phyloP scores from a whole-genome alignment of 2,797 vertebrate genomes.

The Geotrypetes seraphini region DNA sequence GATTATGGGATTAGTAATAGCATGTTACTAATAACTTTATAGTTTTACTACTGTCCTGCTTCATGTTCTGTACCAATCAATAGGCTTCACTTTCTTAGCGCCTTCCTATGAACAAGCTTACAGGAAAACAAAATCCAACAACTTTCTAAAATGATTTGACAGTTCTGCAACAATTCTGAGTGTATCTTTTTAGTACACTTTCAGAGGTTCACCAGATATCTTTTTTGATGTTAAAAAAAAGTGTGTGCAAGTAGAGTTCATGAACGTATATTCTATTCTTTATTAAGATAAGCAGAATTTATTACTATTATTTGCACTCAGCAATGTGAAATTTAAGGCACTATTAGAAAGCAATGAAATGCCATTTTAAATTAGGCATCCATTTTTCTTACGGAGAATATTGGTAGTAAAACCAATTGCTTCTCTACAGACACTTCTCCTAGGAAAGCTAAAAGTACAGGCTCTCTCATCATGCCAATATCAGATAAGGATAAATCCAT shows the following conservation, averaged over 20 bases:
- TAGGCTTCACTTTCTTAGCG: no score
- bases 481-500: slow-evolving; percentile 22
- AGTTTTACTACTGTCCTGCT: no score
- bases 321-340: slow-evolving; percentile 4
- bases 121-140: no score
- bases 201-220: not conserved
- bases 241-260: no score
- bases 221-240: slow-evolving; percentile 1
- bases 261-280: not conserved
- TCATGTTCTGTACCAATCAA: no score
- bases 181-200: not conserved
- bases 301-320: slow-evolving; percentile 1
- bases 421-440: slow-evolving; percentile 13
- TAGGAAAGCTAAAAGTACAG: slow-evolving; percentile 20
- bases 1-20: no score
- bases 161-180: not conserved
- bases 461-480: slow-evolving; percentile 10
- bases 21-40: no score
- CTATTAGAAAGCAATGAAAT: not conserved
- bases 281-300: slow-evolving; percentile 6
- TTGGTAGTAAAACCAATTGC: slow-evolving; percentile 14
- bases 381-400: not conserved
- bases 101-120: no score
- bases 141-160: no score
- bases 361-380: not conserved